phyloP scores from a whole-genome alignment of 2,888 invertebrate genomes.

The Diadegma fenestrale region DNA sequence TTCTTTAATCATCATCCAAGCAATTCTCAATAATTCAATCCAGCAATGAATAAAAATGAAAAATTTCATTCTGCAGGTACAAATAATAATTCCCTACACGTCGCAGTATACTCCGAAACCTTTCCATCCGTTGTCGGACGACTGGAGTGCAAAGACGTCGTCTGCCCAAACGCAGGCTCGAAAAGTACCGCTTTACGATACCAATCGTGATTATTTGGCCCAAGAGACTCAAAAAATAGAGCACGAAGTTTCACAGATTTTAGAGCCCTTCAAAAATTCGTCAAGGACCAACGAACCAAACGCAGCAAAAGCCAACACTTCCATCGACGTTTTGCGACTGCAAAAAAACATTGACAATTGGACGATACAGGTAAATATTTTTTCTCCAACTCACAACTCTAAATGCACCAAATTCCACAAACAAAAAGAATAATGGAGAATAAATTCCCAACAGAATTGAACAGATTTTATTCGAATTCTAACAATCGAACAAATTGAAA shows the following conservation, averaged over 20 bases:
- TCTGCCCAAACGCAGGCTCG: slow-evolving; percentile 55
- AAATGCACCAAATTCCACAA: not conserved
- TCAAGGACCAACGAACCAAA: slow-evolving; percentile 73
- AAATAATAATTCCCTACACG: slow-evolving; percentile 93
- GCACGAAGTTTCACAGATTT: slow-evolving; percentile 60
- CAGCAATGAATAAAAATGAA: not conserved
- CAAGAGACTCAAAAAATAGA: slow-evolving; percentile 55
- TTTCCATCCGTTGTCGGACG: slow-evolving; percentile 83
- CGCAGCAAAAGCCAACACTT: slow-evolving; percentile 82
- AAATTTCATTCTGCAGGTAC: slow-evolving; percentile 86
- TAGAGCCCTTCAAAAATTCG: slow-evolving; percentile 81
- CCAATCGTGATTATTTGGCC: slow-evolving; percentile 50
- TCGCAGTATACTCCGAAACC: slow-evolving; percentile 87
- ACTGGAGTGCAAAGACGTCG: slow-evolving; percentile 78
- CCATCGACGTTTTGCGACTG: slow-evolving; percentile 90
- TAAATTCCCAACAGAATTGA: not conserved
- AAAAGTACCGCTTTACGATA: slow-evolving; percentile 60
- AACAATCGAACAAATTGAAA: not conserved
- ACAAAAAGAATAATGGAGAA: not conserved
- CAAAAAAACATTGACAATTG: slow-evolving; percentile 94
- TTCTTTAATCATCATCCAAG: not conserved
- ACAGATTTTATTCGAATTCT: not conserved
- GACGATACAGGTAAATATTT: slow-evolving; percentile 86
- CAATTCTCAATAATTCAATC: not conserved
- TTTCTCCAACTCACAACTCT: not conserved